Conservation (phyloP, 2,113 vertebrate genomes). For the Pterocles orientalis region DNA sequence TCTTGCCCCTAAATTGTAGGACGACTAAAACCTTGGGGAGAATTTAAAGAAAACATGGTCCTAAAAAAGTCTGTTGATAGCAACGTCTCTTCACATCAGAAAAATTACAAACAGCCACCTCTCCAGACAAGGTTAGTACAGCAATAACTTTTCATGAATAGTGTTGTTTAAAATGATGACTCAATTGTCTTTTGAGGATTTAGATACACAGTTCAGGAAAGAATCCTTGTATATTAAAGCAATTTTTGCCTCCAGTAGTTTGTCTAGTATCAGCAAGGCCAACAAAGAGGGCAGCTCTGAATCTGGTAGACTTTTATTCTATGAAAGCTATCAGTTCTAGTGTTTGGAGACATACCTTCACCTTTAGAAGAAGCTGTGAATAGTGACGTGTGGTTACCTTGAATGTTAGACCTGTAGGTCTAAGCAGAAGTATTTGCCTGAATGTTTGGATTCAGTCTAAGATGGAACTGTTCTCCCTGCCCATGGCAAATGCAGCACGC, state of each 20-base stretch:
- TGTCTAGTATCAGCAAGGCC: not conserved
- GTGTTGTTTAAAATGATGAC: not conserved
- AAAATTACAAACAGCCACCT: slow-evolving; percentile 86
- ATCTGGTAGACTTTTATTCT: not conserved
- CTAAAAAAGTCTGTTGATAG: slow-evolving; percentile 58
- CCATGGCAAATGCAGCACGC: not conserved
- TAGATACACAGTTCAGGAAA: not conserved
- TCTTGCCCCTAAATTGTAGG: slow-evolving; percentile 71
- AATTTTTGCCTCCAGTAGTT: not conserved
- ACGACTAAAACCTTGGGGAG: slow-evolving; percentile 88
- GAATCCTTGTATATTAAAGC: not conserved
- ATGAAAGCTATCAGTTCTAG: not conserved
- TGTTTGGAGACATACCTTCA: not conserved
- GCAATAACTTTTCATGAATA: not conserved
- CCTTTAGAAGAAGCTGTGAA: not conserved
- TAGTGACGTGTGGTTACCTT: not conserved
- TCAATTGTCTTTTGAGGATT: not conserved
- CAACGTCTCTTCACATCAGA: slow-evolving; percentile 69
- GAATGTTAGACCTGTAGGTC: not conserved
- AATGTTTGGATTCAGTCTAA: not conserved
- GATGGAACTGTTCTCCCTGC: not conserved
- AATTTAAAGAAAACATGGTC: slow-evolving; percentile 76
- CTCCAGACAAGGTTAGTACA: slow-evolving; percentile 83
- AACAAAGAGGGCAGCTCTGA: not conserved
- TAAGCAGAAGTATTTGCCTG: not conserved